A percentile compares a stretch with the other conserved stretches of the same genome.
Evolutionary conservation across 2,797 vertebrate species (phyloP).

Genomic region (Smutsia gigantea): DNA sequence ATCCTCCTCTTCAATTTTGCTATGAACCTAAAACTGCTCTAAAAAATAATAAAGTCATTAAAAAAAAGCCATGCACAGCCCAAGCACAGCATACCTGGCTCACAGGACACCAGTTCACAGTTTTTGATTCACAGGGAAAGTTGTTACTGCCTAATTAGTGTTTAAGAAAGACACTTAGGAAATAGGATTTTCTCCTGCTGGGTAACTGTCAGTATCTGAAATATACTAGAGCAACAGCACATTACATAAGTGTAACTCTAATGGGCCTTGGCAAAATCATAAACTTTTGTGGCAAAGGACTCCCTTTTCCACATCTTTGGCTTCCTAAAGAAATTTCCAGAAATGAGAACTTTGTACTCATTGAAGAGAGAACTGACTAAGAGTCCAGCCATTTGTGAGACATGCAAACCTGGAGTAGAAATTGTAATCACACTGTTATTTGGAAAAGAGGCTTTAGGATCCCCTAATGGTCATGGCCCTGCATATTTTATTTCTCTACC

Average conservation of each 20-base stretch:
- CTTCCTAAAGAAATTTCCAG: background rate
- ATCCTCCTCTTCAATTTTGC: background rate
- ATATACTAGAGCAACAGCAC: rapidly evolving
- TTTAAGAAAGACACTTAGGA: background rate
- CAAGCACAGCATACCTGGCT: background rate
- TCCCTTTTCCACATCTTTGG: background rate
- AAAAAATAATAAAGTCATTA: background rate
- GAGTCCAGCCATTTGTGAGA: background rate
- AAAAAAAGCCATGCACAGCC: background rate
- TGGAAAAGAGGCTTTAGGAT: background rate
- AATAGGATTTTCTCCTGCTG: background rate
- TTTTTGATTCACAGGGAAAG: background rate
- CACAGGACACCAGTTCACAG: background rate
- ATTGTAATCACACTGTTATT: rapidly evolving
- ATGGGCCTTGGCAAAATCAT: background rate
- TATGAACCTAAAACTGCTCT: background rate
- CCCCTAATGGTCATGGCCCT: background rate
- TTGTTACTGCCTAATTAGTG: no score
- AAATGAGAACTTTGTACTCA: background rate
- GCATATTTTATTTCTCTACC: background rate
- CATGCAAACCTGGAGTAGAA: background rate
- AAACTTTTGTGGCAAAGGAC: background rate
- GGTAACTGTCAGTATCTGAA: background rate
- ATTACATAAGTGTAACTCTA: background rate
- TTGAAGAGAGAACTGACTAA: background rate